A percentile compares a stretch with the other conserved stretches of the same genome.
Conservation (phyloP, 1,140 invertebrate genomes). For the Doryteuthis pealeii region DNA sequence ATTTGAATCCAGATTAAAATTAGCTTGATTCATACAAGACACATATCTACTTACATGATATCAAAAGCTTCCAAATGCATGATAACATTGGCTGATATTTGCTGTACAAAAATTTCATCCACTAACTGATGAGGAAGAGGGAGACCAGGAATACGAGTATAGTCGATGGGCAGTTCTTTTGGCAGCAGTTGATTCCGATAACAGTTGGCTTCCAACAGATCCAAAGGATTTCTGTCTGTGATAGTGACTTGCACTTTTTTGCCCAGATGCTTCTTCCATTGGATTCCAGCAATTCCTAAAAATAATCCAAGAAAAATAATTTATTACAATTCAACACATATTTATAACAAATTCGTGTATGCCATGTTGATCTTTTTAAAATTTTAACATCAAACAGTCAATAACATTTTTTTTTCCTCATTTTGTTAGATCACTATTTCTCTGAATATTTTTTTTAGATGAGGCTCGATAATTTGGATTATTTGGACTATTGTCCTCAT, state of each 20-base stretch:
- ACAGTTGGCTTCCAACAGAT: slow-evolving; percentile 18
- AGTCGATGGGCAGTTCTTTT: slow-evolving; percentile 18
- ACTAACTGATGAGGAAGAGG: slow-evolving; percentile 21
- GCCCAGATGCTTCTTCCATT: slow-evolving; percentile 42
- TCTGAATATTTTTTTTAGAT: no score
- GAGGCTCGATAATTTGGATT: no score
- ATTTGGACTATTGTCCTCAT: no score
- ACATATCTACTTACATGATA: slow-evolving; percentile 38
- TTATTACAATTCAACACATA: no score
- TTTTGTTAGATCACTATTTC: no score
- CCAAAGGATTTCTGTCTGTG: slow-evolving; percentile 15
- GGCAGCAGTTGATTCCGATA: slow-evolving; percentile 17
- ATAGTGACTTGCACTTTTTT: slow-evolving; percentile 39
- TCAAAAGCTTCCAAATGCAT: slow-evolving; percentile 35
- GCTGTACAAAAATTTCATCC: slow-evolving; percentile 25
- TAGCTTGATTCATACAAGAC: no score
- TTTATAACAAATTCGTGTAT: no score
- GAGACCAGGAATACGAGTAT: slow-evolving; percentile 25
- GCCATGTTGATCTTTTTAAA: no score
- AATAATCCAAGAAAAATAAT: slow-evolving; percentile 2
- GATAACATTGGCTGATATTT: slow-evolving; percentile 24
- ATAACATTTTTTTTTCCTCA: no score
- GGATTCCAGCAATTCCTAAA: slow-evolving; percentile 46
- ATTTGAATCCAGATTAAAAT: no score
- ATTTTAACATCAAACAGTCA: no score